Base-by-base conservation (phyloP, 2,797 vertebrate genomes). In the Mallotus villosus region DNA sequence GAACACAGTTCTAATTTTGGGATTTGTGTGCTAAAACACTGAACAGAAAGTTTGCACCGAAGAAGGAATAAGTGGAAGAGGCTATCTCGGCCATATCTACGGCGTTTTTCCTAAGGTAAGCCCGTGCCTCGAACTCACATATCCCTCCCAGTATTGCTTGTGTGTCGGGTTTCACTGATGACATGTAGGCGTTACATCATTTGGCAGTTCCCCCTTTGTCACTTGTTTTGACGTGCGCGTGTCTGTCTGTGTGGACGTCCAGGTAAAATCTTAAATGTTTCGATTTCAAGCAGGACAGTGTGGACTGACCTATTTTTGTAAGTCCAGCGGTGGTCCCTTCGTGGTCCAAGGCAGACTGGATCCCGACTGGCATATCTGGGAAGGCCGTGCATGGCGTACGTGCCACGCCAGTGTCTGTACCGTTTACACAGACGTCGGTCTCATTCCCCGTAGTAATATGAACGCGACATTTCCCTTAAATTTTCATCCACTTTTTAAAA, bases 81-180 rank as follows among this genome's bases (percentile, higher is more conserved):
- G 37, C 7, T 65, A 84, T 83, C 83, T 81, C 83, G 63, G 74
- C 83, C 76, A 74, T 14, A 83, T 91, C 88, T 83, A 77, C 80
- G 69, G 79, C 69, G 22, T 81, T 88, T 83, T 74, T 68, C 73
- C 24, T 29, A 86, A 92, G 93, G 93, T 94, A 92, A 93, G 91
- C 59, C 79, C 73, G 6, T 73, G 69, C 76, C 62, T 27, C 32
- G 41, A 73, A 70, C 75, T 70, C 68, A 65, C 77, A 51, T 79
- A 82, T 63, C 82, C 74, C 22, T 70, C 51, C 2, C 46, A 22
- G 49, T 59, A n/a, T 63, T 68, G 17, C 64, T 27, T 68, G 67
- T 24, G n/a, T 68, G 51, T 57, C 49, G 41, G 46, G 60, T 67
- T 73, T 51, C 70, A 32, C 57, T 55, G 17, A 77, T 69, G 34